Evolutionary conservation across 1,140 invertebrate species (phyloP).

Genomic region (Danaus plexippus): DNA sequence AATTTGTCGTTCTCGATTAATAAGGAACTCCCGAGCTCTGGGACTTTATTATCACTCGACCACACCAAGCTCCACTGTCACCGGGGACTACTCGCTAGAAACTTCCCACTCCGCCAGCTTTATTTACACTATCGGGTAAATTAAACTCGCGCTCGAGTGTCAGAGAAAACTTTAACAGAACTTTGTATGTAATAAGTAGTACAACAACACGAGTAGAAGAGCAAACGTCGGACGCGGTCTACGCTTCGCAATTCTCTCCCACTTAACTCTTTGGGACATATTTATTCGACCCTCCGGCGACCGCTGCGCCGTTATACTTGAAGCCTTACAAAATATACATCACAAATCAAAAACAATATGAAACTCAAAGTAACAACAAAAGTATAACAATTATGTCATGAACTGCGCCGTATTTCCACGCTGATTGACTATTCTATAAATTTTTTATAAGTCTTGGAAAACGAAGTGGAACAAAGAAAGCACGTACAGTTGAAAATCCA

Average conservation of each 20-base stretch:
- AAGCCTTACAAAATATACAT: conserved; percentile 60
- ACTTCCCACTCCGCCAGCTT: conserved; percentile 67
- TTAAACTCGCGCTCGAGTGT: conserved; percentile 71
- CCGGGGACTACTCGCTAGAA: conserved; percentile 47
- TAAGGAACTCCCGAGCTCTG: conserved; percentile 64
- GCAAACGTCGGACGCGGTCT: conserved; percentile 70
- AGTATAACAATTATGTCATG: conserved; percentile 17
- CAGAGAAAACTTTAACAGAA: conserved; percentile 69
- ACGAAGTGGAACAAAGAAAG: conserved; percentile 59
- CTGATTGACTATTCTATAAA: conserved; percentile 50
- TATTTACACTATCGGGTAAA: conserved; percentile 74
- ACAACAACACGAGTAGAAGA: conserved; percentile 70
- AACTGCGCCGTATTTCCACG: conserved; percentile 33
- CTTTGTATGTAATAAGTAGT: conserved; percentile 73
- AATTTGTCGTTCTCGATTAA: conserved; percentile 74
- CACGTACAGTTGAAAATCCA: conserved; percentile 49
- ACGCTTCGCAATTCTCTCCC: conserved; percentile 62
- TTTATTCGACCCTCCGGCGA: conserved; percentile 70
- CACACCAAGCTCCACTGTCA: conserved; percentile 46
- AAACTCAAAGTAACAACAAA: conserved; percentile 21
- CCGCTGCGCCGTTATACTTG: conserved; percentile 41
- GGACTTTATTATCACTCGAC: conserved; percentile 67
- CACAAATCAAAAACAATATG: conserved; percentile 59
- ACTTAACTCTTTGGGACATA: conserved; percentile 72
- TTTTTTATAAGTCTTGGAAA: conserved; percentile 50